These are phyloP conservation scores for Catostomus latipinnis DNA, from an alignment of 2,797 vertebrate species.

Conservation along the genomic window DNA sequence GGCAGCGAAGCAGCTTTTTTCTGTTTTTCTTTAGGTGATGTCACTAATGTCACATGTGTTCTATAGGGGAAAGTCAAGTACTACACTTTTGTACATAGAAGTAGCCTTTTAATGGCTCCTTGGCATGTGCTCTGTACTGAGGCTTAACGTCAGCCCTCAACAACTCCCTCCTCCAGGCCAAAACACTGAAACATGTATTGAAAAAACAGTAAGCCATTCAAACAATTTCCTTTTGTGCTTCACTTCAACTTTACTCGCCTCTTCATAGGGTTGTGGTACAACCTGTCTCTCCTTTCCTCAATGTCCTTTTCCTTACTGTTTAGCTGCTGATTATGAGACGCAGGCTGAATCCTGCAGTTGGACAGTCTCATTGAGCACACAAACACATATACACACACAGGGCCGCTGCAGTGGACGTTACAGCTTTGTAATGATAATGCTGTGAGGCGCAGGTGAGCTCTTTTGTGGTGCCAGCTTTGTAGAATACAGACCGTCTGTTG, in stretches of 20 bases:
- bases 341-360: slow-evolving; percentile 45
- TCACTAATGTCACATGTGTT: slow-evolving; percentile 18
- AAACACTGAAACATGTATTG: slow-evolving; percentile 37
- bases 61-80: slow-evolving; percentile 15
- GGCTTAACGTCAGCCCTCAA: background rate
- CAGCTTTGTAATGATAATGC: slow-evolving; percentile 35
- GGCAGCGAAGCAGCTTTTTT: slow-evolving; percentile 10
- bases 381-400: background rate
- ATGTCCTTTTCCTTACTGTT: slow-evolving; percentile 60
- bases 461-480: slow-evolving; percentile 8
- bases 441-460: slow-evolving; percentile 11
- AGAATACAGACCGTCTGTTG: background rate
- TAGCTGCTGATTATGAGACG: slow-evolving; percentile 44
- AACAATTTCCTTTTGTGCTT: slow-evolving; percentile 29
- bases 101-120: slow-evolving; percentile 13
- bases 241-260: background rate
- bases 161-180: slow-evolving; percentile 12
- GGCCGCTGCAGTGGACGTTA: slow-evolving; percentile 22
- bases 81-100: background rate
- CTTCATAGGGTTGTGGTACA: slow-evolving; percentile 5
- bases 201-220: slow-evolving; percentile 45
- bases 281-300: slow-evolving; percentile 50
- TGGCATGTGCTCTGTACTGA: slow-evolving; percentile 7
- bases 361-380: background rate
- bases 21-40: background rate